Evolutionary conservation across 1,140 invertebrate genomes (phyloP), one percentile per base, ranked within the genome.

Genomic region (Reticulitermes speratus): DNA sequence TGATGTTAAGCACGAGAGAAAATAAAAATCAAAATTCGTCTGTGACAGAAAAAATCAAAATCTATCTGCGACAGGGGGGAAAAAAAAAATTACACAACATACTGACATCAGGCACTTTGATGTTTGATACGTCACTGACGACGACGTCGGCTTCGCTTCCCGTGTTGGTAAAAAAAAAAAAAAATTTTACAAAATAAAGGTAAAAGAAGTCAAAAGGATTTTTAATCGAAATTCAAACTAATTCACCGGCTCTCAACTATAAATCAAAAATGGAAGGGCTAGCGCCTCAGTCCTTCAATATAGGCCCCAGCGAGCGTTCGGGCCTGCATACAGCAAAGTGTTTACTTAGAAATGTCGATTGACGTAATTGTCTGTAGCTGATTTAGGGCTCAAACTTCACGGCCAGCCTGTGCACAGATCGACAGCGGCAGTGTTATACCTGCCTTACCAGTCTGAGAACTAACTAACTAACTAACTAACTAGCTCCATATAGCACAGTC

Each of bases 1-100:
- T 75, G 65, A 75, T 75, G 65, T 75, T 75, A 75, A 8, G 65
- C 65, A 75, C 8, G 65, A 75, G 25, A 75, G 65, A 75, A 75
- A 75, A 75, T 75, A 75, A 75, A 75, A 75, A 75, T 75, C 65
- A 75, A 75, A 75, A 75, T 75, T 30, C 65, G 65, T 75, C 65
- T 75, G 65, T 75, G 65, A 75, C 65, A 75, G 65, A 75, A 75
- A 75, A 75, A 30, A 75, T 75, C 65, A 75, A 75, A 75, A 75
- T 75, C 65, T 75, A 75, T 75, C 65, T 75, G 65, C 30, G 25
- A 75, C 65, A 75, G 25, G 65, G 65, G n/a, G n/a, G n/a, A n/a
- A n/a, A n/a, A 30, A 75, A 75, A 75, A 55, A 75, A 75, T 75
- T 75, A 75, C 65, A 75, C 65, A 75, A 75, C 65, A 75, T 16